phyloP scores from a whole-genome alignment of 2,113 vertebrate species.

The Cinclus mexicanus region DNA sequence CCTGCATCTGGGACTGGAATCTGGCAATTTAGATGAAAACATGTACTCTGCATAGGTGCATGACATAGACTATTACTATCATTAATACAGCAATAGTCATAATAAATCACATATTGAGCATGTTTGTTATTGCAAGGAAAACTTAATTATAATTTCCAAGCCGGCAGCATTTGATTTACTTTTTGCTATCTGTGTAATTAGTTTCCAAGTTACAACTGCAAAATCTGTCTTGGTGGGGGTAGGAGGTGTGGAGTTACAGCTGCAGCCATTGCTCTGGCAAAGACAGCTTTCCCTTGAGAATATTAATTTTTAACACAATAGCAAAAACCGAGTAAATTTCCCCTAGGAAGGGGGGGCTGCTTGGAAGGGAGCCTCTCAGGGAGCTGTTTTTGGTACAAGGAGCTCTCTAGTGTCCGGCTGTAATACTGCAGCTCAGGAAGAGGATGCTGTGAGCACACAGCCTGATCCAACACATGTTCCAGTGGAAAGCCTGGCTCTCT shows the following conservation, averaged over 20 bases:
- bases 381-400: constrained; percentile 20
- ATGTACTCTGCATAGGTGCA: constrained; percentile 28
- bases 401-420: constrained; percentile 37
- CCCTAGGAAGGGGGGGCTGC: background rate
- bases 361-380: background rate
- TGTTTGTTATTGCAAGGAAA: constrained; percentile 44
- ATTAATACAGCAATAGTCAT: constrained; percentile 31
- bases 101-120: constrained; percentile 42
- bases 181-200: constrained; percentile 37
- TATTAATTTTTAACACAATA: constrained; percentile 5
- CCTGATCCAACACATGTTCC: background rate
- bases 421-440: background rate
- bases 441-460: background rate
- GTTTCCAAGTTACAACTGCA: background rate
- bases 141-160: constrained; percentile 56
- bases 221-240: background rate
- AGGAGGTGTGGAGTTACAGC: background rate
- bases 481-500: background rate
- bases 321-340: background rate
- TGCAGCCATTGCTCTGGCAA: background rate
- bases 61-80: constrained; percentile 20
- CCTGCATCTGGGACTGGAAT: constrained; percentile 2
- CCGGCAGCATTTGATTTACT: constrained; percentile 56
- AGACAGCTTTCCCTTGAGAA: background rate
- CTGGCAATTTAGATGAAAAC: constrained; percentile 36